phyloP scores from a whole-genome alignment of 2,888 invertebrate species.

The Dicranocentrus wangi region DNA sequence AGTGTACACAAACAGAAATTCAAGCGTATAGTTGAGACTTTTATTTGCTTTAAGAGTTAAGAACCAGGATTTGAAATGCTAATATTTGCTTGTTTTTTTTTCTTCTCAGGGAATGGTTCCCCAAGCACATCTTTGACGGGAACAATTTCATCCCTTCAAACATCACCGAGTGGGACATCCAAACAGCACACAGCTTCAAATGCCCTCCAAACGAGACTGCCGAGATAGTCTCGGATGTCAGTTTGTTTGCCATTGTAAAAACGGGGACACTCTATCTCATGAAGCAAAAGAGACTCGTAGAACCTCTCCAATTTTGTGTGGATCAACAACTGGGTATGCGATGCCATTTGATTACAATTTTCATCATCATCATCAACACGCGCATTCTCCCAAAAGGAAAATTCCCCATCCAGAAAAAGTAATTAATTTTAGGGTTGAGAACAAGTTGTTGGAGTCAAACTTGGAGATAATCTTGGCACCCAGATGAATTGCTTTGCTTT shows the following conservation, averaged over 20 bases:
- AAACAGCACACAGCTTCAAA: conserved; percentile 51
- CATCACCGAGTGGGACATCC: conserved; percentile 68
- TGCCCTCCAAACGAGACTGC: conserved; percentile 64
- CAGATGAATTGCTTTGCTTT: too few relatives aligned
- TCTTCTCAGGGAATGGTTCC: conserved; percentile 69
- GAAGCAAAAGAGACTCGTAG: conserved; percentile 62
- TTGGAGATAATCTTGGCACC: too few relatives aligned
- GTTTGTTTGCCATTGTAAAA: conserved; percentile 62
- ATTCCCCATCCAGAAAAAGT: too few relatives aligned
- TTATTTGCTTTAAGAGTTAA: too few relatives aligned
- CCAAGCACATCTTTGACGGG: conserved; percentile 64
- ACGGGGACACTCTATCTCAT: conserved; percentile 69
- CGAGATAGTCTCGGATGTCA: conserved; percentile 69
- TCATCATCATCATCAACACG: not conserved
- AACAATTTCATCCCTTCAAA: conserved; percentile 58
- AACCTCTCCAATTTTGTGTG: conserved; percentile 69
- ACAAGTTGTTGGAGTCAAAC: too few relatives aligned
- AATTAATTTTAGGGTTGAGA: too few relatives aligned
- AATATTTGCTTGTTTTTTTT: conserved; percentile 21
- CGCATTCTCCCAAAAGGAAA: too few relatives aligned
- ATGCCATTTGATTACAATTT: not conserved
- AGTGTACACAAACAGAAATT: too few relatives aligned
- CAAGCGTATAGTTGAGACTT: too few relatives aligned
- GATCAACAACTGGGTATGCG: conserved; percentile 70
- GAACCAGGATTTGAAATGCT: too few relatives aligned